Evolutionary conservation across 2,888 invertebrate species (phyloP), one percentile per base, ranked within the genome.

Genomic region (Strigamia maritima): DNA sequence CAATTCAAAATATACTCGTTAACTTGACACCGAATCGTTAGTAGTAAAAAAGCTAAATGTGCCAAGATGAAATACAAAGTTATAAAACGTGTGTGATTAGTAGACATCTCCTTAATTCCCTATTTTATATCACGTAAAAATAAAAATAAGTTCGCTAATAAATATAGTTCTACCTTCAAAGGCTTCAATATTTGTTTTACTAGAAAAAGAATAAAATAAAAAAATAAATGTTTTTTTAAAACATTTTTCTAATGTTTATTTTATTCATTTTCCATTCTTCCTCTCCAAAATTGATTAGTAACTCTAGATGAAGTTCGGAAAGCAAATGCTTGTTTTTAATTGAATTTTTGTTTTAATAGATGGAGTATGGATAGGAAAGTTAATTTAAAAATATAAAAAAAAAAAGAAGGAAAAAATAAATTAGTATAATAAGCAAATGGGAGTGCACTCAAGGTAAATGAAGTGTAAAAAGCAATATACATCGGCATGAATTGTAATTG

Each of bases 1-100:
- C 70, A 70, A 70, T 70, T 70, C 70, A 70, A 70, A 70, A 70
- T 70, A 70, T 70, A 70, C 70, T 70, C 70, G 70, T 70, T 70
- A 70, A 70, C 70, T 70, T 70, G 70, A 70, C 70, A 70, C 70
- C 70, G 60, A 12, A 65, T 65, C 24, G 22, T 65, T 24, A 70
- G 70, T 28, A 70, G n/a, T 70, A 70, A 70, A 70, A 70, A 70
- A 54, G 19, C 54, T n/a, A 19, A 54, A 70, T 26, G 28, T 70
- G 28, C 70, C 70, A 28, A 70, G 28, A 70, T 70, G 26, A 70
- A 70, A 70, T 26, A 28, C 70, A 26, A 70, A 70, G 70, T 70
- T 28, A 70, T 70, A 24, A 70, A 70, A 70, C 14, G 70, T 28
- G 26, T 16, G 70, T 28, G 12, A 70, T 70, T 70, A 70, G 19